Evolutionary conservation across 1,140 invertebrate species (phyloP).

Genomic region (Drosophila ohnishii): DNA sequence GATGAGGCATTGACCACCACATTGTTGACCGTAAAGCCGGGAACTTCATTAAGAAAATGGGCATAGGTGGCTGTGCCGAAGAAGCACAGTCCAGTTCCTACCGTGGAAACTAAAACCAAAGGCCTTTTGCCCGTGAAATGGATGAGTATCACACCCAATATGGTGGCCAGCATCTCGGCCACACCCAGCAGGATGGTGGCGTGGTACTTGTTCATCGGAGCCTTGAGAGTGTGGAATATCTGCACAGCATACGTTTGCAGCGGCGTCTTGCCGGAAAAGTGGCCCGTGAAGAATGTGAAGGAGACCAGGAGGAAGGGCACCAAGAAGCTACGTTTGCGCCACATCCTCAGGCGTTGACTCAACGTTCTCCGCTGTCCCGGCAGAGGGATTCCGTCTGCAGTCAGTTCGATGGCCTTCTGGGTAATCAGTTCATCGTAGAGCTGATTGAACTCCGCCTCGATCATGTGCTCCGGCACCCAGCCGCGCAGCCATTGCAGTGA

Average conservation of each 20-base stretch:
- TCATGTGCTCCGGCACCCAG: conserved; percentile 85
- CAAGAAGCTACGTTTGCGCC: conserved; percentile 84
- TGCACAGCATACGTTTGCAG: conserved; percentile 88
- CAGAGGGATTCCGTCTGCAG: conserved; percentile 40
- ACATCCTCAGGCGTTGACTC: conserved; percentile 59
- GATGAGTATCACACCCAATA: conserved; percentile 86
- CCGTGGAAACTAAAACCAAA: conserved; percentile 87
- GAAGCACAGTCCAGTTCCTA: conserved; percentile 86
- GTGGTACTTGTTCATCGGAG: conserved; percentile 89
- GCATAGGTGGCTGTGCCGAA: conserved; percentile 83
- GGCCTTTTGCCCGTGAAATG: conserved; percentile 89
- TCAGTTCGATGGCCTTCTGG: conserved; percentile 68
- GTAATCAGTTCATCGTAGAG: conserved; percentile 83
- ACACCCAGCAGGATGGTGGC: conserved; percentile 88
- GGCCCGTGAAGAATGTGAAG: conserved; percentile 87
- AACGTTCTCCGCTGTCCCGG: conserved; percentile 32
- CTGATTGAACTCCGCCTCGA: conserved; percentile 85
- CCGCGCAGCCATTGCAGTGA: conserved; percentile 88
- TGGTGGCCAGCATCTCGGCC: conserved; percentile 86
- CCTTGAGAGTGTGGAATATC: conserved; percentile 87
- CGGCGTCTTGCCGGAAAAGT: conserved; percentile 89
- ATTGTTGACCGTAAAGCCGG: conserved; percentile 77
- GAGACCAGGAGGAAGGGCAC: conserved; percentile 87
- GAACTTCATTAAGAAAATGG: conserved; percentile 70
- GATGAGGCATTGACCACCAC: conserved; percentile 79